Base-by-base conservation (phyloP, 2,888 invertebrate species). In the Ceriagrion tenellum region DNA sequence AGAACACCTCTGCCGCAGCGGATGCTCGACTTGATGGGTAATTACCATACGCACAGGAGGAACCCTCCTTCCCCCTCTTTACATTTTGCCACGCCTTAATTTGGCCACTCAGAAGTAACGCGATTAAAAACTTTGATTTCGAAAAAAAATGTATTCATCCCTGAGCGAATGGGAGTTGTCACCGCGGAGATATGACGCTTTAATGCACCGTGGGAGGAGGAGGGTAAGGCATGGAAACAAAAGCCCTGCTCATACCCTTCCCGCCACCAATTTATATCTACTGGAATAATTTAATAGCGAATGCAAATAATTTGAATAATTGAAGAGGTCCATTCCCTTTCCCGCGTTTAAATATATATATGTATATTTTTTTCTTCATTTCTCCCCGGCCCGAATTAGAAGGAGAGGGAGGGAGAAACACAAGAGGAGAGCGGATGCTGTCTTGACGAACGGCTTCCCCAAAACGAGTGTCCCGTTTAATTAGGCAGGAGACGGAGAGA, bases 231-330 rank as follows among this genome's bases (percentile, higher is more conserved):
- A 47, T 8, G 47, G 47, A 81, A 81, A 81, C 81, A 81, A 81
- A 69, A 81, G 81, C 30, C 1, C 12, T 0, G n/a, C 59, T 59
- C 59, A 69, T 69, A 4, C 69, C 69, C 69, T 69, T n/a, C 74
- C 74, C 81, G 16, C 81, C 81, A 81, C 81, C 81, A 81, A 81
- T 81, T 81, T 35, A 81, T 81, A 81, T 81, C 81, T 26, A 81
- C 81, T 35, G 81, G 81, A 81, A 81, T 81, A 81, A 81, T 81
- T 81, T 81, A 81, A 81, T 81, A 35, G 81, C 16, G 81, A 81
- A 81, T 81, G 81, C 81, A 81, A 81, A 81, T 81, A 81, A 81
- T 81, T 81, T 81, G 81, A 81, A 81, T 81, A 81, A 81, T 81
- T 81, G 81, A 81, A 81, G 81, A 81, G 16, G 81, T 81, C 81